Evolutionary conservation across 1,140 invertebrate genomes (phyloP), one percentile per base, ranked within the genome.

Genomic region (Drosophila sucinea): DNA sequence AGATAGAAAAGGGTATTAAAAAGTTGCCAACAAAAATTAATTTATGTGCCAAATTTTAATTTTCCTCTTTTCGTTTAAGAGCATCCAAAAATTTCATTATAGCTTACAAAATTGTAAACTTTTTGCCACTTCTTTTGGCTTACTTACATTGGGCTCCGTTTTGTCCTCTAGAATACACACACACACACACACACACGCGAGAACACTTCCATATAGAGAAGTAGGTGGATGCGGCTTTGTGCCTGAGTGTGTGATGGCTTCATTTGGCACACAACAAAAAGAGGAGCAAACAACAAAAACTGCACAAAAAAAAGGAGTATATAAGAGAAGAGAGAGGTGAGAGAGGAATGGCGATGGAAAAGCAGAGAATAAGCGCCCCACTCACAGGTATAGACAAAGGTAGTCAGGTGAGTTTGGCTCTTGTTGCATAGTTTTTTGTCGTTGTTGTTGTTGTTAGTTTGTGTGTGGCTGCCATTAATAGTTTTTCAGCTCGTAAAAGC

Each of bases 401-500:
- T 56, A 64, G 65, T 51, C 61, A 47, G 4, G 17, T 60, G 44
- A 30, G 47, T 57, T 56, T 41, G n/a, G 38, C 29, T 71, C 47
- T 63, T 47, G 10, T 30, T 54, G 25, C 62, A 41, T 40, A 68
- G 62, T 25, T 56, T 73, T 67, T 38, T 7, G 32, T 29, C n/a
- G 33, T 47, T 40, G 60, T 40, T 67, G 78, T 55, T 67, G 55
- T 56, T 41, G 55, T 35, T 72, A 38, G 62, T 75, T 60, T 60
- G 23, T 51, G 44, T 51, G 61, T 74, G 67, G 71, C 47, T 87
- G 80, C 47, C 80, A 87, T 80, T 87, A 89, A 87, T 83, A 87
- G 83, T 87, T 87, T 70, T 80, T 71, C 79, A 79, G 83, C 72
- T 87, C 83, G 83, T 87, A 80, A 83, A 82, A 87, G 83, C 79